Evolutionary conservation across 2,888 invertebrate species (phyloP).

Genomic region (Chymomyza fuscimana): DNA sequence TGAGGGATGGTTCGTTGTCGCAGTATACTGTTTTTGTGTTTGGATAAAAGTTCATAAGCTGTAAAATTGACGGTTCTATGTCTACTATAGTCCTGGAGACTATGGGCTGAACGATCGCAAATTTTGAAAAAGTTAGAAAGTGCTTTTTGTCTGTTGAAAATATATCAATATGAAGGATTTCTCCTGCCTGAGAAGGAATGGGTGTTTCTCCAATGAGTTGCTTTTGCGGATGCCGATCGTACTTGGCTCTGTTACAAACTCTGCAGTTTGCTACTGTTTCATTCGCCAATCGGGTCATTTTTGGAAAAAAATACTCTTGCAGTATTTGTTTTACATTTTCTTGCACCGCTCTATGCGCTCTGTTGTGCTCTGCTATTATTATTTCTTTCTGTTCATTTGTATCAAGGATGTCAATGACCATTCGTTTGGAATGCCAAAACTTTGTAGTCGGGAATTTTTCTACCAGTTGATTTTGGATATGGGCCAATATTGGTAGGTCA

Average conservation of each 20-base stretch:
- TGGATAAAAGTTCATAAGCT: constrained; percentile 17
- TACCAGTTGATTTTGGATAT: constrained; percentile 27
- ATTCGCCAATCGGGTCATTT: constrained; percentile 27
- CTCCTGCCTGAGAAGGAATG: not conserved
- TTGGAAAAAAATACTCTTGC: constrained; percentile 37
- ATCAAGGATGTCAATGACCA: constrained; percentile 19
- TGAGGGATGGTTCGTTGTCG: constrained; percentile 34
- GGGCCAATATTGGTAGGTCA: constrained; percentile 17
- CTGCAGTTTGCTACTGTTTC: constrained; percentile 24
- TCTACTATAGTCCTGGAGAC: too few relatives aligned
- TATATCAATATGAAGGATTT: not conserved
- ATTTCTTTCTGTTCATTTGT: constrained; percentile 16
- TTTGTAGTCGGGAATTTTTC: constrained; percentile 30
- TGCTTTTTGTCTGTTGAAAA: not conserved
- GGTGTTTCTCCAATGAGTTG: constrained; percentile 6
- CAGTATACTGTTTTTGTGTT: constrained; percentile 31
- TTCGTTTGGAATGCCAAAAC: constrained; percentile 16
- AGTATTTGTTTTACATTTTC: constrained; percentile 31
- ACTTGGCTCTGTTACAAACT: constrained; percentile 18
- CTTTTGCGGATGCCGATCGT: constrained; percentile 9
- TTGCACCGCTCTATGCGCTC: constrained; percentile 31
- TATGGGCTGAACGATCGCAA: not conserved
- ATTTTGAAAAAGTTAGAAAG: constrained; percentile 3
- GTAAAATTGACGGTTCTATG: not conserved
- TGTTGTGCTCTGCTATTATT: constrained; percentile 23